These are phyloP conservation scores for Pseudomyrmex gracilis DNA, from an alignment of 1,140 invertebrate genomes.

Conservation along the genomic window DNA sequence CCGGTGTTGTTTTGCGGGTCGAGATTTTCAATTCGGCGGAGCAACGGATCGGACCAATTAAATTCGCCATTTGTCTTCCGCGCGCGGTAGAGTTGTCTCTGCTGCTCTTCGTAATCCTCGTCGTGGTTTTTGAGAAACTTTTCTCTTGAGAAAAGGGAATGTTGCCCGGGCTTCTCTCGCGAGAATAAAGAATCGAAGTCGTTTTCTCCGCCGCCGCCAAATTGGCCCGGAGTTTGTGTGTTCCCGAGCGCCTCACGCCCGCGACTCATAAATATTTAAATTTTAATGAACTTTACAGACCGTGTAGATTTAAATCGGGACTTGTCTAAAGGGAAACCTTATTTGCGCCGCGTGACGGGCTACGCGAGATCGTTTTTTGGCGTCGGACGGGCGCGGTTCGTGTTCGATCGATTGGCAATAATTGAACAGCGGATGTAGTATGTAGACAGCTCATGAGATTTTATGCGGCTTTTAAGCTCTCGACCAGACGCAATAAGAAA, in stretches of 20 bases:
- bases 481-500: not conserved
- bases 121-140: conserved; percentile 58
- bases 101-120: conserved; percentile 48
- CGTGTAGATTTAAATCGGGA: conserved; percentile 76
- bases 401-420: conserved; percentile 36
- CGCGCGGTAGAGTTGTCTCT: conserved; percentile 11
- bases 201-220: conserved; percentile 71
- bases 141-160: conserved; percentile 34
- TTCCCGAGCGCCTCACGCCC: conserved; percentile 43
- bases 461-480: conserved; percentile 10
- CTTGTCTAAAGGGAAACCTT: conserved; percentile 43
- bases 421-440: conserved; percentile 38
- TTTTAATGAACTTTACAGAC: conserved; percentile 78
- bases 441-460: not conserved
- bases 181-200: conserved; percentile 76
- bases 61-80: conserved; percentile 67
- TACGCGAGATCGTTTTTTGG: conserved; percentile 6
- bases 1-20: conserved; percentile 20
- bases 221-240: conserved; percentile 70
- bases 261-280: conserved; percentile 80
- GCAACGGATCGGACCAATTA: conserved; percentile 64
- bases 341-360: conserved; percentile 4
- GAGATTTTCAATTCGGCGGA: conserved; percentile 43
- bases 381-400: not conserved
- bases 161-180: conserved; percentile 27